Evolutionary conservation across 2,113 vertebrate species (phyloP).

Genomic region (Ceyx melanurus): DNA sequence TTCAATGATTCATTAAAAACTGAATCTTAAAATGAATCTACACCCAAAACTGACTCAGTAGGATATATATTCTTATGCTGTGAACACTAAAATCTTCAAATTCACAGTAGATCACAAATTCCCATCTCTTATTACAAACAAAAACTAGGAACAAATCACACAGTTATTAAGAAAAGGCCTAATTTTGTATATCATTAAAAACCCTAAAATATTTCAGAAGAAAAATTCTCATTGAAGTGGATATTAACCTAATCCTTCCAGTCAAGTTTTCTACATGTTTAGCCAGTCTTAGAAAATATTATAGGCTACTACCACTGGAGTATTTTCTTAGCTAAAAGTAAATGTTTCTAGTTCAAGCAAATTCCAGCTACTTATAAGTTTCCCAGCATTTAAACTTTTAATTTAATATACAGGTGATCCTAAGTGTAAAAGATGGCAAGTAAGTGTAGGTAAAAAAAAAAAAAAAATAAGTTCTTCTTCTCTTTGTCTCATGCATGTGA

Average conservation of each 20-base stretch:
- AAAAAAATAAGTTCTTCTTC: not conserved
- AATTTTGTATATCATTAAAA: not conserved
- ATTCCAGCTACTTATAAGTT: not conserved
- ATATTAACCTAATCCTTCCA: not conserved
- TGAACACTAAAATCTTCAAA: not conserved
- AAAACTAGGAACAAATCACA: not conserved
- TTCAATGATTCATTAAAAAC: not conserved
- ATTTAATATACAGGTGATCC: not conserved
- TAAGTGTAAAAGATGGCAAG: not conserved
- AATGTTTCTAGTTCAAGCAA: not conserved
- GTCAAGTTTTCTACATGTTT: not conserved
- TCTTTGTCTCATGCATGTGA: not conserved
- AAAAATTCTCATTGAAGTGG: not conserved
- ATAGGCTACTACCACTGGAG: not conserved
- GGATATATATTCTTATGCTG: not conserved
- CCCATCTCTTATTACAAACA: not conserved
- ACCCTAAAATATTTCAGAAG: not conserved
- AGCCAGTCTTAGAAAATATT: not conserved
- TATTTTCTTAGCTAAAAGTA: not conserved
- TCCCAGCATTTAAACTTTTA: not conserved
- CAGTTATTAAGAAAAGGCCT: not conserved
- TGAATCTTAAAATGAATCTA: not conserved
- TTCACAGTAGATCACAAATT: not conserved
- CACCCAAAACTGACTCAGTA: not conserved
- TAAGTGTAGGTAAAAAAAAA: not conserved